Percentiles rank a stretch among this genome's conserved stretches.
Conservation (phyloP, 1,140 invertebrate genomes). For the Pseudachorutes palmiensis region DNA sequence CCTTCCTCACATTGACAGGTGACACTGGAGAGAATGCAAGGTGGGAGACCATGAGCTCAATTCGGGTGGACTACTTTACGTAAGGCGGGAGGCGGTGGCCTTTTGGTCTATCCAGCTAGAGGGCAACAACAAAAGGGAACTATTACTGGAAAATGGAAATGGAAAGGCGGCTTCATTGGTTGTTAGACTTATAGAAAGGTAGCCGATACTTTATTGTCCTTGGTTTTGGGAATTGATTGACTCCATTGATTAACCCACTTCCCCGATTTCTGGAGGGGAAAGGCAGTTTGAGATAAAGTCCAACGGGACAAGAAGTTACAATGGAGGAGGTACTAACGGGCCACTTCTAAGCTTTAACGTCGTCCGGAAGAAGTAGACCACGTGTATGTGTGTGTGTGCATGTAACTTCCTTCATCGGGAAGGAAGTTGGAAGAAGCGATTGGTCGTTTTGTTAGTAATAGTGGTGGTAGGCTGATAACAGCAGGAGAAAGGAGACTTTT, state of each 20-base stretch:
- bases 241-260: slow-evolving; percentile 1
- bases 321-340: not conserved
- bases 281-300: not conserved
- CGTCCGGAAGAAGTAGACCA: not conserved
- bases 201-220: not conserved
- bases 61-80: not conserved
- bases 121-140: too few relatives aligned
- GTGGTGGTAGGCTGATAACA: not conserved
- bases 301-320: too few relatives aligned
- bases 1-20: not conserved
- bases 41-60: not conserved
- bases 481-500: not conserved
- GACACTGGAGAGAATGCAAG: not conserved
- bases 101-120: too few relatives aligned
- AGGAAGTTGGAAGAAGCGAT: not conserved
- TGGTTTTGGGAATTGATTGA: not conserved
- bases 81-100: too few relatives aligned
- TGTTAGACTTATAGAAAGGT: not conserved
- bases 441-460: not conserved
- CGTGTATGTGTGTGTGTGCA: not conserved
- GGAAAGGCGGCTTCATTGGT: not conserved
- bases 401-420: not conserved
- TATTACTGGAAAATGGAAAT: too few relatives aligned
- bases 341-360: not conserved
- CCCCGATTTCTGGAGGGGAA: not conserved